Percentiles rank a stretch among this genome's conserved stretches.
Evolutionary conservation across 1,140 invertebrate species (phyloP).

Genomic region (Pachyrhynchus sulphureomaculatus): DNA sequence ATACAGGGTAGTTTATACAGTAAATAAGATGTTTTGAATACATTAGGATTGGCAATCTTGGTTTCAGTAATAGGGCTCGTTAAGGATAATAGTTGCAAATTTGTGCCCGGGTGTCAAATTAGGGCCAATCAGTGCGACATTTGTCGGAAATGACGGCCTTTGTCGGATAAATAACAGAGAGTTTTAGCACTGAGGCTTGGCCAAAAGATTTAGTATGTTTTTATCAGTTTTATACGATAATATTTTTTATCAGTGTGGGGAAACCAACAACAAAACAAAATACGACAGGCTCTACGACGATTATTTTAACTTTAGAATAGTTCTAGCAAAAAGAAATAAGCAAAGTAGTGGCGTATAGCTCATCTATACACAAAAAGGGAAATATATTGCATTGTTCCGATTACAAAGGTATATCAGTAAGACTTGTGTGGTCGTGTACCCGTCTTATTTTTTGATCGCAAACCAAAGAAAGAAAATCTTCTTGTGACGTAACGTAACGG

Average conservation of each 20-base stretch:
- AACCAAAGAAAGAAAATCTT: no score
- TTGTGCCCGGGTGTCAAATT: conserved; percentile 30
- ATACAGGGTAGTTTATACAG: conserved; percentile 17
- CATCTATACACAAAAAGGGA: no score
- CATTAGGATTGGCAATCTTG: conserved; percentile 22
- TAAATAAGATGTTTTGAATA: conserved; percentile 35
- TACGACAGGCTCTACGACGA: no score
- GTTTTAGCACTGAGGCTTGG: conserved; percentile 10
- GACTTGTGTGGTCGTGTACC: no score
- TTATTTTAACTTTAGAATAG: no score
- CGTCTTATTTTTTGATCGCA: no score
- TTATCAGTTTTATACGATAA: background rate
- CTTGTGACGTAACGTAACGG: no score
- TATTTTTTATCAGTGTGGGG: background rate
- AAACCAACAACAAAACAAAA: no score
- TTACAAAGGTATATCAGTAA: no score
- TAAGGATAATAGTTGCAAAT: conserved; percentile 33
- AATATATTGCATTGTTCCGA: no score
- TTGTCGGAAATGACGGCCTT: conserved; percentile 30
- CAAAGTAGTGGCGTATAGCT: no score
- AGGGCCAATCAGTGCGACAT: conserved; percentile 32
- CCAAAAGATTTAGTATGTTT: background rate
- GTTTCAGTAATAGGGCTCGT: conserved; percentile 30
- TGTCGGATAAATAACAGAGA: conserved; percentile 24
- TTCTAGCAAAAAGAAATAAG: no score